Evolutionary conservation across 2,888 invertebrate genomes (phyloP).

Genomic region (Dryadula phaetusa): DNA sequence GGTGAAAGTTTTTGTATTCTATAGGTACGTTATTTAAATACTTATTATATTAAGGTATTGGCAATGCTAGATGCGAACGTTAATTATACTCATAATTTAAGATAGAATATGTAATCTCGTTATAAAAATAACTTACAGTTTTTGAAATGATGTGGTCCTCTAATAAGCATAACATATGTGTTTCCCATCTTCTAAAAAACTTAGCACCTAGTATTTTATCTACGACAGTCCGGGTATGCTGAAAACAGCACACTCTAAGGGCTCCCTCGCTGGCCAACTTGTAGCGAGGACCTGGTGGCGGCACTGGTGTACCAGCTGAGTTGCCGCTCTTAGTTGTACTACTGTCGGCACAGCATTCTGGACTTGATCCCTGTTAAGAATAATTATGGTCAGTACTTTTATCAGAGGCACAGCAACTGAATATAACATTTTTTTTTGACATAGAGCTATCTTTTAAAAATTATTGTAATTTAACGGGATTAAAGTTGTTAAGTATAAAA

Average conservation of each 20-base stretch:
- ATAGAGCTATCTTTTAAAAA: no score
- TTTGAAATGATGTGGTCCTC: slow-evolving; percentile 88
- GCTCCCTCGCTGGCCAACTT: slow-evolving; percentile 89
- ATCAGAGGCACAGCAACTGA: not conserved
- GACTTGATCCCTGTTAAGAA: slow-evolving; percentile 78
- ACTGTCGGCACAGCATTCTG: slow-evolving; percentile 79
- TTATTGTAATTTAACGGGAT: no score
- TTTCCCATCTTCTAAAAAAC: slow-evolving; percentile 91
- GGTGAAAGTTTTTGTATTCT: slow-evolving; percentile 43
- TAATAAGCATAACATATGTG: slow-evolving; percentile 88
- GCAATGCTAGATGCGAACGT: not conserved
- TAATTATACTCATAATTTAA: not conserved
- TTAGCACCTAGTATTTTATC: slow-evolving; percentile 91
- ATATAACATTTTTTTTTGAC: no score
- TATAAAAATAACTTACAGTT: slow-evolving; percentile 84
- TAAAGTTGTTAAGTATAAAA: no score
- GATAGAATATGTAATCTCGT: not conserved
- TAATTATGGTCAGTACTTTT: not conserved
- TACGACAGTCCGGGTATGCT: slow-evolving; percentile 90
- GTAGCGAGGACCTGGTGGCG: slow-evolving; percentile 85
- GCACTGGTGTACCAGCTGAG: slow-evolving; percentile 65
- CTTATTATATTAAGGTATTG: not conserved
- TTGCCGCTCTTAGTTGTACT: slow-evolving; percentile 69
- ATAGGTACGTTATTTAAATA: slow-evolving; percentile 3
- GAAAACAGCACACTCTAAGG: slow-evolving; percentile 89